Conservation (phyloP, 1,140 invertebrate genomes). For the Chlorops oryzae region DNA sequence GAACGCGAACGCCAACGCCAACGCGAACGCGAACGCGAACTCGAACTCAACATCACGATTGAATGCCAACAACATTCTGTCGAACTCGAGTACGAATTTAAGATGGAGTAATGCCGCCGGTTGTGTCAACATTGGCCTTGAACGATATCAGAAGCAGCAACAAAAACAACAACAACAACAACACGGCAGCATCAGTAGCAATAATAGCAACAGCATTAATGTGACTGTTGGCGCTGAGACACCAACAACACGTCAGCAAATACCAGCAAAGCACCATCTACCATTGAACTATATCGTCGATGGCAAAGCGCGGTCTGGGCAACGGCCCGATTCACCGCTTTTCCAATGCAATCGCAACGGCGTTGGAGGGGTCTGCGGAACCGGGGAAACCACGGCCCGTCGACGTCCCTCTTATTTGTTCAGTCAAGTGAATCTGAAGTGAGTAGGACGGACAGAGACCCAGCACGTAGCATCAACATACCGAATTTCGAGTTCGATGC, state of each 20-base stretch:
- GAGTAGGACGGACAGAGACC: slow-evolving; percentile 25
- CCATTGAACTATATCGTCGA: too few species aligned
- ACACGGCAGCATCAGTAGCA: not conserved
- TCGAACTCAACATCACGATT: too few species aligned
- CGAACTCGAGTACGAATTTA: too few species aligned
- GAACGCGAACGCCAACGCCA: not conserved
- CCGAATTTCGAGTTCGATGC: too few species aligned
- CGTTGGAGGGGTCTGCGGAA: slow-evolving; percentile 10
- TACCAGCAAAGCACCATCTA: too few species aligned
- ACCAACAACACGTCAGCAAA: too few species aligned
- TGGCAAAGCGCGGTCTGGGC: not conserved
- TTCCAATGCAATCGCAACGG: not conserved
- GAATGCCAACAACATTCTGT: too few species aligned
- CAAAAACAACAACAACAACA: slow-evolving; percentile 11
- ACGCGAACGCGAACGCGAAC: too few species aligned
- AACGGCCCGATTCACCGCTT: slow-evolving; percentile 20
- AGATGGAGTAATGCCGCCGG: slow-evolving; percentile 1
- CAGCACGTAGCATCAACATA: too few species aligned
- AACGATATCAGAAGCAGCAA: not conserved
- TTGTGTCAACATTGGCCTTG: not conserved
- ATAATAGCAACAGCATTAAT: too few species aligned
- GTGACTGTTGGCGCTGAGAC: too few species aligned
- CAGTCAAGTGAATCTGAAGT: slow-evolving; percentile 40
- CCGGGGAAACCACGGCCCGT: slow-evolving; percentile 21
- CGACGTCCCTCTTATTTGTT: slow-evolving; percentile 39